phyloP scores from a whole-genome alignment of 2,113 vertebrate genomes.

The Tachysurus fulvidraco region DNA sequence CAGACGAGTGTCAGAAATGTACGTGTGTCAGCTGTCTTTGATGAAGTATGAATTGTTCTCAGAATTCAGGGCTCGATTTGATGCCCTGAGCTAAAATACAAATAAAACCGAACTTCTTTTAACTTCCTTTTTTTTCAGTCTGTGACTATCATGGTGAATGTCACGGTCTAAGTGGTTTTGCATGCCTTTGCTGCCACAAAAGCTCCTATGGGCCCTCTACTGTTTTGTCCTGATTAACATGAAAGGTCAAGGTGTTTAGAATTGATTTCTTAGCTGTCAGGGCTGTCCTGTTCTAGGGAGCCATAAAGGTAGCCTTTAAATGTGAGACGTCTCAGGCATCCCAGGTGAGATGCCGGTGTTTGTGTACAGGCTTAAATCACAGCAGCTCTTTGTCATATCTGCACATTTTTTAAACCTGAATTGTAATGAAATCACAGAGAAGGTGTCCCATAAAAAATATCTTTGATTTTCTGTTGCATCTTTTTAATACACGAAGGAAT shows the following conservation, averaged over 20 bases:
- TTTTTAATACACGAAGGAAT: not conserved
- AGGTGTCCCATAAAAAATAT: not conserved
- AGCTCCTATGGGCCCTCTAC: conserved; percentile 7
- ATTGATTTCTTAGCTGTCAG: conserved; percentile 31
- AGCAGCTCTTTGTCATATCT: not conserved
- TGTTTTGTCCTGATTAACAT: conserved; percentile 32
- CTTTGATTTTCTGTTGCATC: not conserved
- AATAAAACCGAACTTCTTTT: not conserved
- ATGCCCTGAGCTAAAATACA: not conserved
- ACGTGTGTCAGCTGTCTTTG: not conserved
- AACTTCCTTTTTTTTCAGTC: not conserved
- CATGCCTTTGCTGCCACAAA: conserved; percentile 2
- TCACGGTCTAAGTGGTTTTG: not conserved
- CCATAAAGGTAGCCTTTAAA: conserved; percentile 23
- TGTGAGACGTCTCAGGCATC: not conserved
- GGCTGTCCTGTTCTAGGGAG: not conserved
- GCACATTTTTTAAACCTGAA: not conserved
- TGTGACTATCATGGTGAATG: conserved; percentile 13
- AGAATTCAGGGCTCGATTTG: not conserved
- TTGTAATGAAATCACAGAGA: not conserved
- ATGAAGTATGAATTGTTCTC: not conserved
- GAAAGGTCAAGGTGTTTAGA: conserved; percentile 39
- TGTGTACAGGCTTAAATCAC: not conserved
- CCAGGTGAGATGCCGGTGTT: not conserved
- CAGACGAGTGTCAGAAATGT: conserved; percentile 31